Percentiles rank a stretch among this genome's conserved stretches.
These are phyloP conservation scores for Polydrusus tereticollis DNA, from an alignment of 2,888 invertebrate genomes.

Conservation along the genomic window DNA sequence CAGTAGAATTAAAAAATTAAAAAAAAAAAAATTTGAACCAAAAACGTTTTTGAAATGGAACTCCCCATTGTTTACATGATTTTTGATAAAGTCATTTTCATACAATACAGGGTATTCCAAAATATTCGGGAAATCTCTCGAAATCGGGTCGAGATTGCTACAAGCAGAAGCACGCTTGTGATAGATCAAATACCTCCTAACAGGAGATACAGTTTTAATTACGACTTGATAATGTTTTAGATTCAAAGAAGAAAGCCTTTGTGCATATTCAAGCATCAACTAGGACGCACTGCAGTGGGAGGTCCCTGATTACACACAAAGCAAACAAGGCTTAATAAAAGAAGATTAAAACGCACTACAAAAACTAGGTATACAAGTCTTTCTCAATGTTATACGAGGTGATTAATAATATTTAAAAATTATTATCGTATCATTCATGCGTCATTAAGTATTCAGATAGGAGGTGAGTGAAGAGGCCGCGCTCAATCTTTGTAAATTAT, in stretches of 20 bases:
- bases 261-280: neutral
- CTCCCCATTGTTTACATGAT: no score
- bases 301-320: neutral
- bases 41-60: no score
- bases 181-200: no score
- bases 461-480: constrained; percentile 19
- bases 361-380: constrained; percentile 11
- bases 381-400: neutral
- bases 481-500: constrained; percentile 28
- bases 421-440: constrained; percentile 41
- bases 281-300: neutral
- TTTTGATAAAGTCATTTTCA: no score
- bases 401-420: constrained; percentile 38
- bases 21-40: no score
- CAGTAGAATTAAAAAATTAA: no score
- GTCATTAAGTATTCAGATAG: constrained; percentile 36
- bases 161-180: no score
- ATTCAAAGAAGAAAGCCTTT: neutral
- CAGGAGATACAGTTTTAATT: no score
- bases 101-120: no score
- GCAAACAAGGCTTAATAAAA: neutral
- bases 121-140: no score
- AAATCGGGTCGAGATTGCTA: no score
- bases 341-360: constrained; percentile 7
- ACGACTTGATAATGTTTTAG: neutral